Evolutionary conservation across 2,113 vertebrate genomes (phyloP), one percentile per base, ranked within the genome.

Genomic region (Platysternon megacephalum): DNA sequence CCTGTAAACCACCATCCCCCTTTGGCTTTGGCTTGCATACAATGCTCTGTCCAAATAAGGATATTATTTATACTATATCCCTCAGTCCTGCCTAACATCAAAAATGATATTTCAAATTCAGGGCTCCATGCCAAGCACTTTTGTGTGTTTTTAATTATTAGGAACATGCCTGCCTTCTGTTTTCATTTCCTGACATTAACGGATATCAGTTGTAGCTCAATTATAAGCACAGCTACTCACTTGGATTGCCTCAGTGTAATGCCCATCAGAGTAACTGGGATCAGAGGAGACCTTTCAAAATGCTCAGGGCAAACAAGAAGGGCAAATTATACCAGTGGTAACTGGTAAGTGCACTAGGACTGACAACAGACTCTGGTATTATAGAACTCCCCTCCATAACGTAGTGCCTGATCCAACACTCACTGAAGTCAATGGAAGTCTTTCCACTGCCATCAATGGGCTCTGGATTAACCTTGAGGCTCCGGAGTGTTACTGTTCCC

Each of bases 101-200:
- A 93, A 79, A 42, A 39, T 0, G 1, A 28, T 79, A 28, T 65
- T 90, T 88, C 76, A 53, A 87, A 79, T 74, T 84, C 82, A 85
- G 74, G 89, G 85, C 72, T 88, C 58, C 1, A 0, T 39, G 95
- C 92, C 94, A 95, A 81, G 83, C 85, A 89, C 49, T 87, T 42
- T 1, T 65, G 68, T n/a, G 9, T 91, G 79, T 87, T 96, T 85
- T n/a, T 86, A 91, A 91, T 95, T 93, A 85, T 0, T 89, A 2
- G 61, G 86, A 92, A 95, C 74, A 74, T 1, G n/a, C 65, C 32
- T 89, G 91, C 88, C 86, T 95, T 79, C 82, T 93, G 91, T 84
- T 95, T 94, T 88, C 53, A 72, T 91, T 96, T 94, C 90, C 93
- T 55, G 39, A 80, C 80, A 42, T 80, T 84, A 91, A 91, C 44